phyloP scores from a whole-genome alignment of 2,888 invertebrate species.

The Cremastinae sp. region DNA sequence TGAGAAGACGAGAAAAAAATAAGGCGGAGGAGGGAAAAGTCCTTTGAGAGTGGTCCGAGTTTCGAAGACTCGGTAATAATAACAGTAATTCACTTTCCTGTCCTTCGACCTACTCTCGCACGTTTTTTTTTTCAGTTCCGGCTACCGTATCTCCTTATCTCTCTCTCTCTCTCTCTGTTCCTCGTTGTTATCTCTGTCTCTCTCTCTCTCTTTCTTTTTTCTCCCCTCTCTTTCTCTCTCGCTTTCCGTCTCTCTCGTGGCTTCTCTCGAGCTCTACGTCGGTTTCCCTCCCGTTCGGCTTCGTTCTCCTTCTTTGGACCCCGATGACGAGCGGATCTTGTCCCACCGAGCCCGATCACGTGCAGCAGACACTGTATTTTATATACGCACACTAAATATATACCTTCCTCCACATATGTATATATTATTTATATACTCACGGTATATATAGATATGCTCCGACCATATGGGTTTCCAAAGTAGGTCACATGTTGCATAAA shows the following conservation, averaged over 20 bases:
- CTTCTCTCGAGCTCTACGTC: neutral
- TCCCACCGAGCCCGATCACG: slow-evolving; percentile 51
- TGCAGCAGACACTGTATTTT: slow-evolving; percentile 32
- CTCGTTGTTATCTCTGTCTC: slow-evolving; percentile 16
- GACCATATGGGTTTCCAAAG: slow-evolving; percentile 38
- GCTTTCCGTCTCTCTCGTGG: slow-evolving; percentile 13
- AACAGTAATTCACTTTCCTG: slow-evolving; percentile 71
- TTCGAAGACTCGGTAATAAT: slow-evolving; percentile 47
- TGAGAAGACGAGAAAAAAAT: neutral
- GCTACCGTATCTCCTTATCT: slow-evolving; percentile 61
- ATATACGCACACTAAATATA: slow-evolving; percentile 20
- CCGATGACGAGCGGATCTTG: slow-evolving; percentile 62
- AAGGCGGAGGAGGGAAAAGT: slow-evolving; percentile 10
- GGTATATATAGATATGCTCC: slow-evolving; percentile 11
- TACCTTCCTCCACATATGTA: slow-evolving; percentile 7
- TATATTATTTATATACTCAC: neutral
- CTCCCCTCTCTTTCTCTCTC: slow-evolving; percentile 16
- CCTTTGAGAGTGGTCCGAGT: slow-evolving; percentile 16
- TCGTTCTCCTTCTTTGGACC: slow-evolving; percentile 46
- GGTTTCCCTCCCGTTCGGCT: slow-evolving; percentile 35
- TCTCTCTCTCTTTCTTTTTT: slow-evolving; percentile 13
- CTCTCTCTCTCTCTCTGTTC: slow-evolving; percentile 23
- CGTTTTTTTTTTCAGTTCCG: slow-evolving; percentile 72
- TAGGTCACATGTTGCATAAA: slow-evolving; percentile 60
- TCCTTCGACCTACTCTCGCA: slow-evolving; percentile 70